Conservation (phyloP, 2,888 invertebrate genomes). For the Macrostomum cliftonense region DNA sequence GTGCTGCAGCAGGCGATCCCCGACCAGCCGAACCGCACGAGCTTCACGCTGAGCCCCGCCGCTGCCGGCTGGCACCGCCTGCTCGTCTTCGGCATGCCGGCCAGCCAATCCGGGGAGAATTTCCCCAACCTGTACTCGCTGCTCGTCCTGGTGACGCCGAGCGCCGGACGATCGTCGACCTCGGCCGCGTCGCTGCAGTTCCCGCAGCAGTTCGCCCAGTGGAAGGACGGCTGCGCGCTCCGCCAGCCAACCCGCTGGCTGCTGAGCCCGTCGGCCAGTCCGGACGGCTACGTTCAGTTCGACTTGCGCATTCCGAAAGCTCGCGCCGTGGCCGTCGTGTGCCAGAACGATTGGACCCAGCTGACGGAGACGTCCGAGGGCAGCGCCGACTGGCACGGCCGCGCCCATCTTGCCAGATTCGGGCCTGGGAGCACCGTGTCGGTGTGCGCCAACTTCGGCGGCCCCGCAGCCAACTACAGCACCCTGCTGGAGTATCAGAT, state of each 20-base stretch:
- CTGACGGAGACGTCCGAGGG: conserved; percentile 16
- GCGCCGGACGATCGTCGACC: too few species aligned
- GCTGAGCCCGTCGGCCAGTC: conserved; percentile 10
- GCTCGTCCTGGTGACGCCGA: too few species aligned
- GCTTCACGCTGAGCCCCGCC: too few species aligned
- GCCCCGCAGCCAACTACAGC: conserved; percentile 30
- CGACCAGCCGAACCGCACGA: too few species aligned
- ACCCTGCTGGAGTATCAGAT: conserved; percentile 29
- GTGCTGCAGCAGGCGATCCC: too few species aligned
- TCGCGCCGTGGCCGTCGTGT: conserved; percentile 32
- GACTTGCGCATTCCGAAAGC: conserved; percentile 26
- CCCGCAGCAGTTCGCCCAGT: conserved; percentile 38
- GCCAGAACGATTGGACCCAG: conserved; percentile 33
- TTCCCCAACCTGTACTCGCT: too few species aligned
- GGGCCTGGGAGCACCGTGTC: conserved; percentile 11
- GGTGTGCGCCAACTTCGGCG: conserved; percentile 31
- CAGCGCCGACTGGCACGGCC: neutral
- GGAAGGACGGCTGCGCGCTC: conserved; percentile 38
- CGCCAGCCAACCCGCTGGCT: conserved; percentile 22
- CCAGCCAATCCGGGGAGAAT: too few species aligned
- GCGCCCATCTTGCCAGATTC: neutral
- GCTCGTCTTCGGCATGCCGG: too few species aligned
- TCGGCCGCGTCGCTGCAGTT: conserved; percentile 16
- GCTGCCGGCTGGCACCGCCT: too few species aligned
- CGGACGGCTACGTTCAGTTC: conserved; percentile 4